phyloP scores from a whole-genome alignment of 2,797 vertebrate genomes.

The Molothrus ater region DNA sequence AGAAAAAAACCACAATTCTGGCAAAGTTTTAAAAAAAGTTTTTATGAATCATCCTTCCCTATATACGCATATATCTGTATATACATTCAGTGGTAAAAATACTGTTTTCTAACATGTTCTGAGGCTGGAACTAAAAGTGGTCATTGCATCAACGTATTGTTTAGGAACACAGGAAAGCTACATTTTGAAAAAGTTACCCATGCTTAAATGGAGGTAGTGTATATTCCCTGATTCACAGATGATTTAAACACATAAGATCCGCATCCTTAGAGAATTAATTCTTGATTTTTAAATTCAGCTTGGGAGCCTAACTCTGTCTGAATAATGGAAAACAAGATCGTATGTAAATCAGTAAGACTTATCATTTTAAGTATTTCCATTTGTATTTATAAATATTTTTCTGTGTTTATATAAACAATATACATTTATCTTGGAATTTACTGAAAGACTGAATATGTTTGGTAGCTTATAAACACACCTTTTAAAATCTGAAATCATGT shows the following conservation, averaged over 20 bases:
- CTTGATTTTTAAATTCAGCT: neutral
- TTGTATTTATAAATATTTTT: neutral
- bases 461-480: neutral
- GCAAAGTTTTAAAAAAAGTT: neutral
- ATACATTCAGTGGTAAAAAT: neutral
- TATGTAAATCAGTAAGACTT: neutral
- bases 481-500: neutral
- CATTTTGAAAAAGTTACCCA: neutral
- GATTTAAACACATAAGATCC: neutral
- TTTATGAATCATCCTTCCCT: neutral
- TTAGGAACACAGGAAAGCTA: neutral
- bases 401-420: neutral
- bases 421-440: neutral
- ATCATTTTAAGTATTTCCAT: neutral
- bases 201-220: neutral
- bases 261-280: neutral
- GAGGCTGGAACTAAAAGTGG: neutral
- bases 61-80: rapidly evolving
- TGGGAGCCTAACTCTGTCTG: neutral
- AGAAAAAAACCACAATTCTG: neutral
- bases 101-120: neutral
- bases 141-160: neutral
- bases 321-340: neutral
- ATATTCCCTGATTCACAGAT: neutral
- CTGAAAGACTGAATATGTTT: neutral